A percentile compares a stretch with the other conserved stretches of the same genome.
phyloP scores from a whole-genome alignment of 1,140 invertebrate species.

The Orius laevigatus region DNA sequence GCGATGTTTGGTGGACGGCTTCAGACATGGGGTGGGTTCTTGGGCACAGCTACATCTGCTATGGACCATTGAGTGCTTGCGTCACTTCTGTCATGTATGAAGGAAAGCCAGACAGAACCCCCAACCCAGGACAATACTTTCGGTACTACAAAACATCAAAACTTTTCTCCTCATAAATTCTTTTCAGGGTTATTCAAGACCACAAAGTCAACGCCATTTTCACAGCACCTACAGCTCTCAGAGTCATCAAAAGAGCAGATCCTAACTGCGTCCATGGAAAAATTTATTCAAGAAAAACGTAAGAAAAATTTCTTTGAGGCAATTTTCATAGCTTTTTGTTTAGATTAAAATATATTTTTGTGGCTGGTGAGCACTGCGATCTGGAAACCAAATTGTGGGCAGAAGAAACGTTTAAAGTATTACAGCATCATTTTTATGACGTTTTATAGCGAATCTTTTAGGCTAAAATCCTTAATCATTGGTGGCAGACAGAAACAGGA shows the following conservation, averaged over 20 bases:
- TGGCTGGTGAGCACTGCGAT: constrained; percentile 89
- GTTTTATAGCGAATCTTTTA: too few species aligned
- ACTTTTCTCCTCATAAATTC: not conserved
- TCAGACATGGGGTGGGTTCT: constrained; percentile 88
- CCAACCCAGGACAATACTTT: constrained; percentile 79
- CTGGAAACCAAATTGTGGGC: constrained; percentile 79
- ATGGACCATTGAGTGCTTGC: constrained; percentile 67
- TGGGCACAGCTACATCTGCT: constrained; percentile 86
- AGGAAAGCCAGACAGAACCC: constrained; percentile 85
- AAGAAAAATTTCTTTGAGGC: constrained; percentile 21
- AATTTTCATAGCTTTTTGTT: constrained; percentile 16
- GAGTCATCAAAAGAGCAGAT: constrained; percentile 65
- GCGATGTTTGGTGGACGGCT: constrained; percentile 82
- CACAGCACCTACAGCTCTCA: constrained; percentile 75
- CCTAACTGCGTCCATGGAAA: constrained; percentile 44
- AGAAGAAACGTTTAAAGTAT: constrained; percentile 49
- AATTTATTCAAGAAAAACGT: constrained; percentile 52
- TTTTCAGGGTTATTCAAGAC: constrained; percentile 64
- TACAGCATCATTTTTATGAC: too few species aligned
- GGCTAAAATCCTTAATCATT: constrained; percentile 79
- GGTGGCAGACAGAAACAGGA: constrained; percentile 94
- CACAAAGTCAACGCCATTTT: constrained; percentile 73
- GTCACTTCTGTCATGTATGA: constrained; percentile 81
- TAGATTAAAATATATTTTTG: constrained; percentile 61
- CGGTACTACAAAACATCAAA: constrained; percentile 34